A percentile compares a stretch with the other conserved stretches of the same genome.
Evolutionary conservation across 2,888 invertebrate genomes (phyloP).

Genomic region (Chydorus sphaericus): DNA sequence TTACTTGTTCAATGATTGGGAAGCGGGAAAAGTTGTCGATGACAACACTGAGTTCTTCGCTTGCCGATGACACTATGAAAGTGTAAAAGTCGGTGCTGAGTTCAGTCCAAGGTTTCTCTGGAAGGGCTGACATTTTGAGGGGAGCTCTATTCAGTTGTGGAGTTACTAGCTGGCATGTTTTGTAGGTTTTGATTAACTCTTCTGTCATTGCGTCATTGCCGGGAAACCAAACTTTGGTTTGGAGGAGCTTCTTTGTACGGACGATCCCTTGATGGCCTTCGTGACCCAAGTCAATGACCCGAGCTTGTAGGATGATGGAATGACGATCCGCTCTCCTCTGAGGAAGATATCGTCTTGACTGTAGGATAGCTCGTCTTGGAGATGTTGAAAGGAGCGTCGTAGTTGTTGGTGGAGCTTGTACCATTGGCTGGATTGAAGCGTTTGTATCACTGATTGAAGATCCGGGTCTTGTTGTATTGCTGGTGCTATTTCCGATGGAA

Average conservation of each 20-base stretch:
- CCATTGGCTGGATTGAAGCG: background rate
- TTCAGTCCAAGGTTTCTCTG: slow-evolving; percentile 2
- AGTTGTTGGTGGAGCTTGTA: background rate
- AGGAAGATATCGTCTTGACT: slow-evolving; percentile 1
- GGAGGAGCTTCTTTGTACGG: too few species aligned
- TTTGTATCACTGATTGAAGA: too few species aligned
- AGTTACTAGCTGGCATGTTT: background rate
- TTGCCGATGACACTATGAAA: background rate
- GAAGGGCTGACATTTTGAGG: background rate
- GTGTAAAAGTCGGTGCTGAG: background rate
- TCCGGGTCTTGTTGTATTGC: too few species aligned
- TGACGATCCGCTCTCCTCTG: background rate
- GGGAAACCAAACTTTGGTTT: too few species aligned
- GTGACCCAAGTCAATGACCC: background rate
- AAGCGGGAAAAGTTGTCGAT: slow-evolving; percentile 5
- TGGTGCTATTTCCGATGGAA: too few species aligned
- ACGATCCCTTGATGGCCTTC: background rate
- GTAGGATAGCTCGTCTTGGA: background rate
- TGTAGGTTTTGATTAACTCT: background rate
- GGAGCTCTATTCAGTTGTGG: background rate
- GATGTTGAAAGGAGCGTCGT: background rate
- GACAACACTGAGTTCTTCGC: slow-evolving; percentile 6
- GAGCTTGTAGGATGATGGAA: background rate
- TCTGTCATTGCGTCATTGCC: background rate
- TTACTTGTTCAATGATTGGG: background rate